Conservation (phyloP, 2,797 vertebrate species). For the Capromys pilorides region DNA sequence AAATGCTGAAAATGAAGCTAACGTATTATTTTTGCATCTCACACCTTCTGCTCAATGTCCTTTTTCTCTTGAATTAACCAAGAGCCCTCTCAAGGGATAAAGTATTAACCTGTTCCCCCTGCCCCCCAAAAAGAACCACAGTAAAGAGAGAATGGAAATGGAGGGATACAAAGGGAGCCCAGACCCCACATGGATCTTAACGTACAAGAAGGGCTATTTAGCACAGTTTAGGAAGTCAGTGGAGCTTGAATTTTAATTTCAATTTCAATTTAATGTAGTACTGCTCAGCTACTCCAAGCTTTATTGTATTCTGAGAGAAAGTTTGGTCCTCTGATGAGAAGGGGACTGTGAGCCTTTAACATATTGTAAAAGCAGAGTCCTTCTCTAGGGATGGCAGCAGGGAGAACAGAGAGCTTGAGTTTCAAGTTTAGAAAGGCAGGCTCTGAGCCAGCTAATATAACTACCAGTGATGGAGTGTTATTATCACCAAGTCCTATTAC, state of each 20-base stretch:
- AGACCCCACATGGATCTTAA: neutral
- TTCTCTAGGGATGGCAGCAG: neutral
- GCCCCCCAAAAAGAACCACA: neutral
- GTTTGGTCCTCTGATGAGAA: constrained; percentile 6
- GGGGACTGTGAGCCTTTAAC: neutral
- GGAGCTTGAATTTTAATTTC: neutral
- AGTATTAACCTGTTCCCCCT: neutral
- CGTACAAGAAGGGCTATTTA: neutral
- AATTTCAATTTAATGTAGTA: neutral
- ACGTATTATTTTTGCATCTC: neutral
- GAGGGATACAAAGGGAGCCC: neutral
- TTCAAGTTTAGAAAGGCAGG: neutral
- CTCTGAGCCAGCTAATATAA: neutral
- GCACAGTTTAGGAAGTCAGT: neutral
- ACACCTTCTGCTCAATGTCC: neutral
- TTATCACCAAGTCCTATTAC: neutral
- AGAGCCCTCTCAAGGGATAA: constrained; percentile 1
- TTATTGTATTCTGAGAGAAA: constrained; percentile 1
- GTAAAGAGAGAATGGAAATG: neutral
- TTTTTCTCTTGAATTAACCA: neutral
- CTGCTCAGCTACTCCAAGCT: neutral
- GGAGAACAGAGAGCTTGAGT: neutral
- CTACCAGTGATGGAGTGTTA: neutral
- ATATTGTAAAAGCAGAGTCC: neutral
- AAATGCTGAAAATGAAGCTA: constrained; percentile 1